These are phyloP conservation scores for Theonella swinhoei DNA, from an alignment of 37 sponge, comb jelly and placozoan species.

Conservation along the genomic window DNA sequence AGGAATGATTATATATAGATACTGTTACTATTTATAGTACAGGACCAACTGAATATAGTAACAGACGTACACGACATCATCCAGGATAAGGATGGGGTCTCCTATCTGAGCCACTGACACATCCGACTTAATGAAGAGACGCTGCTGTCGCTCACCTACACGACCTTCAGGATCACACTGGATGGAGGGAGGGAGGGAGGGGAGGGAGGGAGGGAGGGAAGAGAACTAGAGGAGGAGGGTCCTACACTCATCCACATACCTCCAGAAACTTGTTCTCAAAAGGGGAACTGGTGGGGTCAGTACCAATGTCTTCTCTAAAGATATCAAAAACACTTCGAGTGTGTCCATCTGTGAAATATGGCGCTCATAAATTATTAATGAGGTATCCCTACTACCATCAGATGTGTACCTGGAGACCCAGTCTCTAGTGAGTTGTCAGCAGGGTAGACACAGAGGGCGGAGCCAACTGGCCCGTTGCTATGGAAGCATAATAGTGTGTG, in stretches of 20 bases:
- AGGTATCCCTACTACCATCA: too few species aligned
- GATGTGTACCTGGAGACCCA: background rate
- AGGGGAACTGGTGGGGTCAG: background rate
- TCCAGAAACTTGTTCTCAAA: background rate
- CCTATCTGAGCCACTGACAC: constrained; percentile 6
- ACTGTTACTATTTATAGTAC: background rate
- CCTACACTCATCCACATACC: background rate
- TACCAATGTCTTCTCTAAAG: constrained; percentile 17
- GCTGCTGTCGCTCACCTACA: background rate
- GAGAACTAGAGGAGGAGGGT: background rate
- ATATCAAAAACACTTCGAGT: constrained; percentile 29
- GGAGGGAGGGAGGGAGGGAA: background rate
- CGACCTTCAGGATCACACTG: constrained; percentile 34
- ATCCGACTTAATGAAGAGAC: constrained; percentile 6
- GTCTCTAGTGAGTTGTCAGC: constrained; percentile 20
- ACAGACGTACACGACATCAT: constrained; percentile 22
- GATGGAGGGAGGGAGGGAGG: background rate
- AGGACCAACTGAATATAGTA: background rate
- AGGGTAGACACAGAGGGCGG: constrained; percentile 45
- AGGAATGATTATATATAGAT: background rate
- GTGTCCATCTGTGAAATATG: background rate
- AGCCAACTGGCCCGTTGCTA: constrained; percentile 31
- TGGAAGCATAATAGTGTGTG: too few species aligned
- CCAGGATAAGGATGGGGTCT: constrained; percentile 12
- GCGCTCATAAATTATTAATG: too few species aligned